Conservation (phyloP, 2,113 vertebrate genomes). For the Sapajus apella region DNA sequence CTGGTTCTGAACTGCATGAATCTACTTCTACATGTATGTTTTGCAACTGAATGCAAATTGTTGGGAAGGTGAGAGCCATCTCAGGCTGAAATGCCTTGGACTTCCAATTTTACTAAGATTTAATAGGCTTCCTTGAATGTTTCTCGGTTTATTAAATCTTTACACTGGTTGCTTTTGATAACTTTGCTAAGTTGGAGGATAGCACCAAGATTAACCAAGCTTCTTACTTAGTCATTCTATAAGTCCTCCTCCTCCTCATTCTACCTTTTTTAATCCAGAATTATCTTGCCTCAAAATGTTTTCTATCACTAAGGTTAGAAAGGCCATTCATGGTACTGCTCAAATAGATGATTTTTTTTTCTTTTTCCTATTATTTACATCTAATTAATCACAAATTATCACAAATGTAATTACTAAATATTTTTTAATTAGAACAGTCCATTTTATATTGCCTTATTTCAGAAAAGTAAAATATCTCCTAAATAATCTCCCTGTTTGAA, state of each 20-base stretch:
- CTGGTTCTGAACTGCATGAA: background rate
- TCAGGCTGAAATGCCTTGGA: background rate
- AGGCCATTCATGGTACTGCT: background rate
- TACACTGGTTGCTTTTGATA: background rate
- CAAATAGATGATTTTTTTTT: background rate
- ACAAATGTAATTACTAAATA: background rate
- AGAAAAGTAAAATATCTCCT: background rate
- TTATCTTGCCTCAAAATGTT: background rate
- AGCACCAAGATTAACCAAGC: background rate
- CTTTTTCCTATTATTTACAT: background rate
- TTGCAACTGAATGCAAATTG: background rate
- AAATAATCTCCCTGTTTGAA: background rate
- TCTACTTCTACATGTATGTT: background rate
- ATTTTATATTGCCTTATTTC: background rate
- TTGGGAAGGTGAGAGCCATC: background rate
- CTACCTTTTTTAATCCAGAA: background rate
- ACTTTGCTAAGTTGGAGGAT: background rate
- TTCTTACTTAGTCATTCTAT: background rate
- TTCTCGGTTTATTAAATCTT: background rate
- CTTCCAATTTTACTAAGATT: background rate
- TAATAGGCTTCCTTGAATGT: background rate
- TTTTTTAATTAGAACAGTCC: background rate
- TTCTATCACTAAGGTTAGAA: background rate
- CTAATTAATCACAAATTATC: background rate
- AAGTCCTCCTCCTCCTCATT: background rate